Conservation (phyloP, 2,113 vertebrate species). For the Toxostoma redivivum region DNA sequence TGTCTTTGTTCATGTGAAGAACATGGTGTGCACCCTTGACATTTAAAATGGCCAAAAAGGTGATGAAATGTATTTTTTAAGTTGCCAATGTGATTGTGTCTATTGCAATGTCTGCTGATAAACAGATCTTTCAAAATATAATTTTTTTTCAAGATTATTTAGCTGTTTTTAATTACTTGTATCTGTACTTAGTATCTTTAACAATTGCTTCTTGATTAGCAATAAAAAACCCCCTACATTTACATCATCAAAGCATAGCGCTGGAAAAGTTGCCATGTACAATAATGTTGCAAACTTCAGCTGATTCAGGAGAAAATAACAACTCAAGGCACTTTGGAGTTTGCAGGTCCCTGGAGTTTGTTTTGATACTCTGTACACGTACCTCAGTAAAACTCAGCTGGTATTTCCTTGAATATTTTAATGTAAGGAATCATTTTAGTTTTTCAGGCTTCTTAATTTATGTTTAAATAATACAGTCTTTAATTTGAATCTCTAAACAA, state of each 20-base stretch:
- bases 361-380: background rate
- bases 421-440: background rate
- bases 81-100: background rate
- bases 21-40: background rate
- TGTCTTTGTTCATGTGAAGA: background rate
- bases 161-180: conserved; percentile 62
- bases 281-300: background rate
- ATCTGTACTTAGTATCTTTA: conserved; percentile 53
- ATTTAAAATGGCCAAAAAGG: background rate
- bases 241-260: background rate
- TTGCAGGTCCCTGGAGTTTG: background rate
- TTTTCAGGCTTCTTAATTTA: background rate
- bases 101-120: background rate
- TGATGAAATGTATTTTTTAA: background rate
- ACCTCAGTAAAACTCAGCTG: background rate
- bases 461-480: background rate
- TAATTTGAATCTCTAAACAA: background rate
- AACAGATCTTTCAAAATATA: background rate
- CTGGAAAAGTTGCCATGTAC: background rate
- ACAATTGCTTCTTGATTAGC: conserved; percentile 27
- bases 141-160: background rate
- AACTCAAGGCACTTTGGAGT: background rate
- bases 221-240: background rate
- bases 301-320: background rate
- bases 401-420: background rate